Conservation (phyloP, 2,113 vertebrate species). For the Eurypyga helias region DNA sequence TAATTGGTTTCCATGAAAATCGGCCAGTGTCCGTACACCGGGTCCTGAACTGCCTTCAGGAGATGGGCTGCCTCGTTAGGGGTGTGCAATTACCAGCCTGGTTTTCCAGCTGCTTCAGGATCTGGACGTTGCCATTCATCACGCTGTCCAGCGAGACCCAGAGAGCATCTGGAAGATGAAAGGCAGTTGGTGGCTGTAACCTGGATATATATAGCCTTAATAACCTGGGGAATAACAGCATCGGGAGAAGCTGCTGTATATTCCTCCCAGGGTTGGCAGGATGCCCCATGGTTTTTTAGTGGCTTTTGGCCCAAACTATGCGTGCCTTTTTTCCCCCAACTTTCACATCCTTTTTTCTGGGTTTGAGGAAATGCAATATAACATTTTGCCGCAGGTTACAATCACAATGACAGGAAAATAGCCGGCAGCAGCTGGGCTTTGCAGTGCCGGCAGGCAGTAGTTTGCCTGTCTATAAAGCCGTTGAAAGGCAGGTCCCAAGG, state of each 20-base stretch:
- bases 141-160: background rate
- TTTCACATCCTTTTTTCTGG: background rate
- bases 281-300: accelerated
- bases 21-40: background rate
- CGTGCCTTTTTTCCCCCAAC: background rate
- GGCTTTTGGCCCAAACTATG: background rate
- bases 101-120: background rate
- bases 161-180: background rate
- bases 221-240: background rate
- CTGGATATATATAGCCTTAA: background rate
- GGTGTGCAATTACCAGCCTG: background rate
- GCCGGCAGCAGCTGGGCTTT: background rate
- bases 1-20: background rate
- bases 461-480: background rate
- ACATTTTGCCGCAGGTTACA: background rate
- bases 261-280: background rate
- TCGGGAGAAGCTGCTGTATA: accelerated
- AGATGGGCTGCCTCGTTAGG: background rate
- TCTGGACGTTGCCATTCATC: background rate
- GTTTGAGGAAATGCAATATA: background rate
- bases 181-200: background rate
- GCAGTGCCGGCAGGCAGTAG: accelerated
- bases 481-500: background rate
- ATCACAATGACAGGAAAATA: background rate
- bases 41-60: background rate